Evolutionary conservation across 2,888 invertebrate species (phyloP).

Genomic region (Aphodius granarius): DNA sequence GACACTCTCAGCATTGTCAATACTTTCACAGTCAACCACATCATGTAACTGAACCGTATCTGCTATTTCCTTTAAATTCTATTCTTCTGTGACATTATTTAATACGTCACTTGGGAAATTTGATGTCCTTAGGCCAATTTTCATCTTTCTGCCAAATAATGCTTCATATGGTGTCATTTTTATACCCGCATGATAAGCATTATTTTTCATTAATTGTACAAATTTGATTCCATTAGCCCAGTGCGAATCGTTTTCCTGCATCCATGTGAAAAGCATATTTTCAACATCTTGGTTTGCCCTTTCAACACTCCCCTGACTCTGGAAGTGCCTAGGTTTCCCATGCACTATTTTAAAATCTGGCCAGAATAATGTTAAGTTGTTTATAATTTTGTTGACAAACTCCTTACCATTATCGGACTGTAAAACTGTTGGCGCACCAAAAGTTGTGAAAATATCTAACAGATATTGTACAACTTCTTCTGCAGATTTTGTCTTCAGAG

Average conservation of each 20-base stretch:
- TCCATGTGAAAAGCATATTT: conserved; percentile 5
- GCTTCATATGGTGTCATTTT: not conserved
- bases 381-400: conserved; percentile 31
- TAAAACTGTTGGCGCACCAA: conserved; percentile 34
- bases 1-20: no score
- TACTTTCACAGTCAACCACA: no score
- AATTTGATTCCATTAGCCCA: not conserved
- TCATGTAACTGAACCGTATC: no score
- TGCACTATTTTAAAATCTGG: conserved; percentile 41
- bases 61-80: conserved; percentile 25
- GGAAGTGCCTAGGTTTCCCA: conserved; percentile 44
- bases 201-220: conserved; percentile 8
- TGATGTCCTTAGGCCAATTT: conserved; percentile 24
- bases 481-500: conserved; percentile 22
- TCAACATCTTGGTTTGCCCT: conserved; percentile 8
- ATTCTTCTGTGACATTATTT: conserved; percentile 28
- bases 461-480: conserved; percentile 26
- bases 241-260: conserved; percentile 1
- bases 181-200: not conserved
- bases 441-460: conserved; percentile 30
- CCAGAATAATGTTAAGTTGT: conserved; percentile 39
- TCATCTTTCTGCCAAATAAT: conserved; percentile 18
- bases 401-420: conserved; percentile 34
- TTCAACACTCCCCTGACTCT: conserved; percentile 23
- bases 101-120: conserved; percentile 27